A percentile compares a stretch with the other conserved stretches of the same genome.
These are phyloP conservation scores for Lycocerus yunnanus DNA, from an alignment of 2,888 invertebrate species.

Conservation along the genomic window DNA sequence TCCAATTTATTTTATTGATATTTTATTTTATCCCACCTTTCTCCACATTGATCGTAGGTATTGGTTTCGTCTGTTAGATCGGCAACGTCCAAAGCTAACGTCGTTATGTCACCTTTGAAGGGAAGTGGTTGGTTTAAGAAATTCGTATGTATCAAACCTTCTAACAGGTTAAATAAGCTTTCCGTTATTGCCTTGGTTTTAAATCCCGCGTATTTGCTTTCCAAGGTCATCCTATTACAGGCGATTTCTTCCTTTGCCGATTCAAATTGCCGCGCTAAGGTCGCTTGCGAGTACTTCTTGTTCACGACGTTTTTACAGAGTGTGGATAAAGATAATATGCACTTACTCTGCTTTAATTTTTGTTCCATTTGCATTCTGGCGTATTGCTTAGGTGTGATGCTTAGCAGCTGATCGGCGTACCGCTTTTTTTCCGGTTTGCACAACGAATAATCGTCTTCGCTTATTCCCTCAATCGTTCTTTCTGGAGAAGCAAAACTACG, in stretches of 20 bases:
- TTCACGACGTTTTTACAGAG: slow-evolving; percentile 41
- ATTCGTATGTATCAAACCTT: slow-evolving; percentile 34
- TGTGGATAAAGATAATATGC: slow-evolving; percentile 46
- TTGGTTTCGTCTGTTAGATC: slow-evolving; percentile 20
- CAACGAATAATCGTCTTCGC: not conserved
- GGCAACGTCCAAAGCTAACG: slow-evolving; percentile 34
- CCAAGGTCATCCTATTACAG: slow-evolving; percentile 25
- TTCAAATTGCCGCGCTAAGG: slow-evolving; percentile 38
- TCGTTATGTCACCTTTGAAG: slow-evolving; percentile 38
- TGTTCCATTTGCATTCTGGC: slow-evolving; percentile 47
- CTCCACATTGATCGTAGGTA: not conserved
- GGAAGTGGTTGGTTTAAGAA: slow-evolving; percentile 35
- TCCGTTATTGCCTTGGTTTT: slow-evolving; percentile 32
- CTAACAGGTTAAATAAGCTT: slow-evolving; percentile 38
- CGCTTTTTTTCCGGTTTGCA: not conserved
- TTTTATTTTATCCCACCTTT: not conserved
- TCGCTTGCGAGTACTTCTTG: slow-evolving; percentile 39
- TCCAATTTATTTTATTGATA: not conserved
- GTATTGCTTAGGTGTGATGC: slow-evolving; percentile 47
- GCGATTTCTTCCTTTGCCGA: slow-evolving; percentile 29
- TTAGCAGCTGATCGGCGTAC: slow-evolving; percentile 39
- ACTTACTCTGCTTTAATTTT: slow-evolving; percentile 41
- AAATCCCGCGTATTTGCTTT: slow-evolving; percentile 16
- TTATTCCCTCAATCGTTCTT: not conserved
- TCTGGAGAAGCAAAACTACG: not conserved